These are phyloP conservation scores for Cyclophora albipunctata DNA, from an alignment of 2,888 invertebrate species.

Conservation along the genomic window DNA sequence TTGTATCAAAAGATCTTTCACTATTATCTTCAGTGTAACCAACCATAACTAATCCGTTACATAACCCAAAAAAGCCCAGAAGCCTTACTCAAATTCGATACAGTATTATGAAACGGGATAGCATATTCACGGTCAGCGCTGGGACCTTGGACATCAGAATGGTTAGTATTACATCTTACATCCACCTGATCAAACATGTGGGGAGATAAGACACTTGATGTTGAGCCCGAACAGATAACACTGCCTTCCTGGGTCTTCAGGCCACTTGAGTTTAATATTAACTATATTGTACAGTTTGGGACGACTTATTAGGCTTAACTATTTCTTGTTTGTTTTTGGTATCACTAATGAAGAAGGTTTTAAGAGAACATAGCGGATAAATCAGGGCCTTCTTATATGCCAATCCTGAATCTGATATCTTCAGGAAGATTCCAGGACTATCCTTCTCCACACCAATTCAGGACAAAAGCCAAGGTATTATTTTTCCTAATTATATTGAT, in stretches of 20 bases:
- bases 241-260: slow-evolving; percentile 47
- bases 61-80: slow-evolving; percentile 18
- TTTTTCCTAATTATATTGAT: too few relatives aligned
- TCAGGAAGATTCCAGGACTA: too few relatives aligned
- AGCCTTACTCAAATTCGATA: slow-evolving; percentile 43
- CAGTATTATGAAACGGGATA: slow-evolving; percentile 30
- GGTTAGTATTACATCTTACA: slow-evolving; percentile 45
- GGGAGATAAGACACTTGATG: slow-evolving; percentile 72
- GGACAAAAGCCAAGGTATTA: too few relatives aligned
- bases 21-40: too few relatives aligned
- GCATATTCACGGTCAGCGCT: slow-evolving; percentile 54
- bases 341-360: too few relatives aligned
- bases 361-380: too few relatives aligned
- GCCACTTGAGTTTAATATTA: slow-evolving; percentile 38
- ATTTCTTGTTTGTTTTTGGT: too few relatives aligned
- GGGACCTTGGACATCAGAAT: slow-evolving; percentile 50
- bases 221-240: slow-evolving; percentile 57
- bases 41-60: neutral
- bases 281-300: neutral
- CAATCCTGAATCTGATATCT: too few relatives aligned
- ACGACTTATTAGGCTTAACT: neutral
- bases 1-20: too few relatives aligned
- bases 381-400: too few relatives aligned
- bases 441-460: too few relatives aligned
- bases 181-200: slow-evolving; percentile 71